These are phyloP conservation scores for Melanotaenia duboulayi DNA, from an alignment of 2,113 vertebrate species.

Conservation along the genomic window DNA sequence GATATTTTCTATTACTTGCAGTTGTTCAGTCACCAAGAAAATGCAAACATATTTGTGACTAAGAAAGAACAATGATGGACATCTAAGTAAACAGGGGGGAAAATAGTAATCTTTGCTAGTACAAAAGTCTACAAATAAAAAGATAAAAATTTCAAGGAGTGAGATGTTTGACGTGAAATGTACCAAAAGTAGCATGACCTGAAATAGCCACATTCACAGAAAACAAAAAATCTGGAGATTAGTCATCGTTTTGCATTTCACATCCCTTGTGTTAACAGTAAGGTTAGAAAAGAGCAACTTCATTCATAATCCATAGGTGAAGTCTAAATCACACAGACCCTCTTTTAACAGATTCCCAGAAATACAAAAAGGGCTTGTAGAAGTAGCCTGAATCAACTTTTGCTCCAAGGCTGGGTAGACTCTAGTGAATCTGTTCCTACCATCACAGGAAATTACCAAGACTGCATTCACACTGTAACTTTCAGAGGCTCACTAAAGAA, in stretches of 20 bases:
- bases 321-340: conserved; percentile 16
- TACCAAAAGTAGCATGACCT: not conserved
- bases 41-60: not conserved
- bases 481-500: conserved; percentile 28
- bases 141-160: not conserved
- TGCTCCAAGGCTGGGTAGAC: conserved; percentile 38
- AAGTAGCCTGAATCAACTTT: conserved; percentile 37
- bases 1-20: not conserved
- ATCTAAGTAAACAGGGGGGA: not conserved
- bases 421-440: conserved; percentile 17
- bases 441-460: conserved; percentile 44
- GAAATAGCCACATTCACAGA: not conserved
- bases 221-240: not conserved
- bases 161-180: not conserved
- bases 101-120: not conserved
- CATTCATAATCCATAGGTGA: conserved; percentile 10
- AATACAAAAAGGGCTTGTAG: conserved; percentile 41
- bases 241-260: conserved; percentile 14
- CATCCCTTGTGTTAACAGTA: conserved; percentile 10
- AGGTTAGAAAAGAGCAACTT: not conserved
- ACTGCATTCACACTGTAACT: conserved; percentile 32
- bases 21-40: not conserved
- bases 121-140: not conserved
- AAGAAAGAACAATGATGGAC: not conserved
- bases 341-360: conserved; percentile 46